Percentiles rank a stretch among this genome's conserved stretches.
phyloP scores from a whole-genome alignment of 1,140 invertebrate genomes.

The Spodoptera frugiperda region DNA sequence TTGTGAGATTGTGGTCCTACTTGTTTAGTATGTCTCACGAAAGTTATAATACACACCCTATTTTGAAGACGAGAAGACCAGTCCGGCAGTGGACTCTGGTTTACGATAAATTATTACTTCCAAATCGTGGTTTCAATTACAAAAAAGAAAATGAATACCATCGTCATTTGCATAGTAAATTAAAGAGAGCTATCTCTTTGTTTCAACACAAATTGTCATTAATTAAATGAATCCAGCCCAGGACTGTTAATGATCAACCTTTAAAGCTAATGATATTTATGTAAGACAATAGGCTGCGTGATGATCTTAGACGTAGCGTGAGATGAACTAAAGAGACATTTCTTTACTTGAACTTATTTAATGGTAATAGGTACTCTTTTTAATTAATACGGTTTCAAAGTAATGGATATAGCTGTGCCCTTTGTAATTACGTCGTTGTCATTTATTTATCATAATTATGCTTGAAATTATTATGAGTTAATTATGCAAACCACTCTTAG shows the following conservation, averaged over 20 bases:
- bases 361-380: background rate
- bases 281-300: conserved; percentile 13
- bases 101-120: too few species aligned
- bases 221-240: conserved; percentile 19
- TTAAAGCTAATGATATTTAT: conserved; percentile 11
- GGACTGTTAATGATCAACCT: conserved; percentile 18
- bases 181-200: conserved; percentile 1
- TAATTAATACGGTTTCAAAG: conserved; percentile 5
- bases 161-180: conserved; percentile 16
- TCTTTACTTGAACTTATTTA: background rate
- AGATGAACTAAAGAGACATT: conserved; percentile 2
- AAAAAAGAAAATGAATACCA: background rate
- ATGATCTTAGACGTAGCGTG: conserved; percentile 14
- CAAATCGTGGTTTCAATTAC: too few species aligned
- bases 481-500: too few species aligned
- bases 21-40: too few species aligned
- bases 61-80: too few species aligned
- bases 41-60: too few species aligned
- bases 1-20: too few species aligned
- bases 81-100: too few species aligned
- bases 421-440: background rate
- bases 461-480: too few species aligned
- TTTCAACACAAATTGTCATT: conserved; percentile 13
- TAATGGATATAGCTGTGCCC: background rate
- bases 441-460: background rate